Conservation (phyloP, 2,797 vertebrate species). For the Todus mexicanus region DNA sequence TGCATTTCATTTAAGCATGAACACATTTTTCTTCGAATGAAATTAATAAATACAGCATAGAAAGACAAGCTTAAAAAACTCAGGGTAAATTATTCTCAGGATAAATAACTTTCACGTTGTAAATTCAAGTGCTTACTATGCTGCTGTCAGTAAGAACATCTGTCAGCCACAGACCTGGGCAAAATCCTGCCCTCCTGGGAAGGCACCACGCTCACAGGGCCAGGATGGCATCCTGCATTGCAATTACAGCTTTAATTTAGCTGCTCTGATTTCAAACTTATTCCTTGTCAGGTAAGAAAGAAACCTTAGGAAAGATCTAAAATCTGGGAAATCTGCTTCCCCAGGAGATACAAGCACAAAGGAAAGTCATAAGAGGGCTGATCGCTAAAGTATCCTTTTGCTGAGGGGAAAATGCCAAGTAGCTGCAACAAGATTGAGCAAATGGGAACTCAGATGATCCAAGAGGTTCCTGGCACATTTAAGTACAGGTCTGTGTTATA, state of each 20-base stretch:
- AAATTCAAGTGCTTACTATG: background rate
- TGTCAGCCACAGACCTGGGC: background rate
- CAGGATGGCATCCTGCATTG: background rate
- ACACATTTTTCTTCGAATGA: background rate
- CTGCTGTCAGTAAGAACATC: background rate
- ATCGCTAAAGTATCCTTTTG: background rate
- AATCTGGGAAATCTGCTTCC: background rate
- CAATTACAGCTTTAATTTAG: background rate
- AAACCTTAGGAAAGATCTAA: background rate
- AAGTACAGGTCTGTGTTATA: background rate
- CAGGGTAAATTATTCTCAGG: background rate
- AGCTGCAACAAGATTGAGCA: background rate
- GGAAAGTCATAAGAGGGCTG: background rate
- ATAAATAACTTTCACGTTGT: background rate
- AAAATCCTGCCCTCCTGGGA: background rate
- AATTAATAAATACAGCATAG: background rate
- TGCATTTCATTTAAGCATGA: background rate
- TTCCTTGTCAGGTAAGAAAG: background rate
- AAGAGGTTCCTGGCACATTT: background rate
- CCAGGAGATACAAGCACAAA: background rate
- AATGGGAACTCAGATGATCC: background rate
- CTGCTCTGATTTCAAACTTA: background rate
- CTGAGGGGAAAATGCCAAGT: background rate
- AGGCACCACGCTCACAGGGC: background rate
- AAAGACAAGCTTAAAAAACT: background rate